Conservation (phyloP, 2,888 invertebrate genomes). For the Salticus scenicus region DNA sequence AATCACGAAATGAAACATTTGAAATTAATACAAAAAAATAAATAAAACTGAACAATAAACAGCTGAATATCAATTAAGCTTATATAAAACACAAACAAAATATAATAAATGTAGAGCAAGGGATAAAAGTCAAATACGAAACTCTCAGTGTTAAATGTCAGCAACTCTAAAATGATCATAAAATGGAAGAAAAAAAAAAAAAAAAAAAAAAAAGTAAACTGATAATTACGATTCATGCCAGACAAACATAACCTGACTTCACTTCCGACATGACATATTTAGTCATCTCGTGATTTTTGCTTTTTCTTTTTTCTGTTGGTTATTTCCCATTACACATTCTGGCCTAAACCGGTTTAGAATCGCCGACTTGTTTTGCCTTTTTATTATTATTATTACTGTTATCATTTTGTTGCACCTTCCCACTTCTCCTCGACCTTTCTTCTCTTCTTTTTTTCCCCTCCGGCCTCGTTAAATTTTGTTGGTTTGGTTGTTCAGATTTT, state of each 20-base stretch:
- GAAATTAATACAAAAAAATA: too few relatives aligned
- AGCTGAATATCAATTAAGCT: too few relatives aligned
- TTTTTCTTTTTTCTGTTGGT: slow-evolving; percentile 23
- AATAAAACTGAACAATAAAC: too few relatives aligned
- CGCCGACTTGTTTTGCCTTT: slow-evolving; percentile 23
- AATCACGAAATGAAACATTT: too few relatives aligned
- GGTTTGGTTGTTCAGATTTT: slow-evolving; percentile 31
- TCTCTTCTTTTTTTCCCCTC: slow-evolving; percentile 11
- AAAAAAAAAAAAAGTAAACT: background rate
- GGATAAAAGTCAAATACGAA: too few relatives aligned
- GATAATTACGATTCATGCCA: slow-evolving; percentile 47
- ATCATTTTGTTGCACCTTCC: slow-evolving; percentile 46
- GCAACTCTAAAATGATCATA: background rate
- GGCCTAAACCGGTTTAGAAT: slow-evolving; percentile 41
- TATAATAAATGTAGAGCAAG: too few relatives aligned
- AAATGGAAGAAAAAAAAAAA: background rate
- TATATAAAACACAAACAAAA: too few relatives aligned
- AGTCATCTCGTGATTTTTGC: slow-evolving; percentile 28
- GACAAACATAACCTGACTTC: slow-evolving; percentile 49
- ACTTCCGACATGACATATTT: slow-evolving; percentile 65
- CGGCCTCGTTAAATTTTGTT: slow-evolving; percentile 14
- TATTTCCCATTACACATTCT: slow-evolving; percentile 29
- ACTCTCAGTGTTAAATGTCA: background rate
- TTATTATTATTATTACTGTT: slow-evolving; percentile 57
- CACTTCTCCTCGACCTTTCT: slow-evolving; percentile 54